phyloP scores from a whole-genome alignment of 2,797 vertebrate genomes.

The Notoglanidium macrostoma region DNA sequence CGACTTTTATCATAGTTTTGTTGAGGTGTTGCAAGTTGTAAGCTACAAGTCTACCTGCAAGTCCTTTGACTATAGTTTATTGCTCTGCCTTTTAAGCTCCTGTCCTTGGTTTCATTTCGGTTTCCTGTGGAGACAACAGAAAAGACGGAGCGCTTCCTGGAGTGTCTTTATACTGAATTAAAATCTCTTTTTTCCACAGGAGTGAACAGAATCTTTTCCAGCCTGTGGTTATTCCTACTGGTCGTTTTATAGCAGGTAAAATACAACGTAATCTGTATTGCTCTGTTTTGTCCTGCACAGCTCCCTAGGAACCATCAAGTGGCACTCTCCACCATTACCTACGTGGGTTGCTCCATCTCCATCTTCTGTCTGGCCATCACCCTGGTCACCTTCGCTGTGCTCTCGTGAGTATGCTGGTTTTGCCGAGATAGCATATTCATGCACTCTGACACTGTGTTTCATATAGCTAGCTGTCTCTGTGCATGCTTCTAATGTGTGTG shows the following conservation, averaged over 20 bases:
- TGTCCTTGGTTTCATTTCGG: background rate
- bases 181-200: background rate
- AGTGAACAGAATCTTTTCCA: background rate
- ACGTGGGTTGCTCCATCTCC: slow-evolving; percentile 92
- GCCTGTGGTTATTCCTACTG: background rate
- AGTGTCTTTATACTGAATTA: background rate
- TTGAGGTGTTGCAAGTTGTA: background rate
- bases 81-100: background rate
- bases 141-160: background rate
- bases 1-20: background rate
- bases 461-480: background rate
- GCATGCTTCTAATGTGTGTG: background rate
- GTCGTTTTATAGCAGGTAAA: background rate
- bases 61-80: background rate
- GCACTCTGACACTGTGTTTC: background rate
- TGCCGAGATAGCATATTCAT: background rate
- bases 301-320: slow-evolving; percentile 84
- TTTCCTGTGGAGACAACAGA: background rate
- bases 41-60: background rate
- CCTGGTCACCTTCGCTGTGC: slow-evolving; percentile 89
- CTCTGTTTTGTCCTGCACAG: slow-evolving; percentile 69
- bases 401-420: slow-evolving; percentile 87
- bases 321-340: slow-evolving; percentile 94
- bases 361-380: slow-evolving; percentile 91
- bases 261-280: background rate